These are phyloP conservation scores for Siphamia tubifer DNA, from an alignment of 2,113 vertebrate genomes.

Conservation along the genomic window DNA sequence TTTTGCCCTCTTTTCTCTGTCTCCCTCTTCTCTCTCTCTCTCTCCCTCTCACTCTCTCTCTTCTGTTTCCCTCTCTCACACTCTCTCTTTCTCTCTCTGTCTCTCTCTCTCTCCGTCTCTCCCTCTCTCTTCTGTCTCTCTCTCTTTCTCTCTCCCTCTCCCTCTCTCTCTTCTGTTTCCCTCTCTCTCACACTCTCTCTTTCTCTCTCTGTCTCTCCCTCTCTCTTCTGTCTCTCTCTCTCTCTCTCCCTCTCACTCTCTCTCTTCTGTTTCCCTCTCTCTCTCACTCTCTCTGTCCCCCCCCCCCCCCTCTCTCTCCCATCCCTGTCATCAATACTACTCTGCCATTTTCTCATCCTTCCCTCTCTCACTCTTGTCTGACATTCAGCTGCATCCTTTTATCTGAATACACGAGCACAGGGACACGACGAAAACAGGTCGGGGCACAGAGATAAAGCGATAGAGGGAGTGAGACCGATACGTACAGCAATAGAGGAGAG, in stretches of 20 bases:
- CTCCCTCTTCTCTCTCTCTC: no score
- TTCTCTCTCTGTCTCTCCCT: no score
- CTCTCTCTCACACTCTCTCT: neutral
- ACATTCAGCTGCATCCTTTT: conserved; percentile 3
- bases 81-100: neutral
- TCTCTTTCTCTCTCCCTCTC: conserved; percentile 17
- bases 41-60: no score
- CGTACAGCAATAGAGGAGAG: neutral
- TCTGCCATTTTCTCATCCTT: conserved; percentile 13
- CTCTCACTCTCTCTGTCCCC: no score
- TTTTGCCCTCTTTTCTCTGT: neutral
- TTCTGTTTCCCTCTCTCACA: no score
- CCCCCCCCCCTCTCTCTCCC: no score
- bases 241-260: no score
- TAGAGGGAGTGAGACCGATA: neutral
- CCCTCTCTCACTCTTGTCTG: conserved; percentile 7
- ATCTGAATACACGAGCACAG: conserved; percentile 13
- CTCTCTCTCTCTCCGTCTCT: no score
- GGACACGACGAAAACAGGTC: conserved; percentile 3
- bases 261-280: no score
- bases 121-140: neutral
- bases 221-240: no score
- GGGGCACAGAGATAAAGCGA: conserved; percentile 9
- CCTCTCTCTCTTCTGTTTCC: conserved; percentile 5
- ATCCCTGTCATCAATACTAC: conserved; percentile 4